phyloP scores from a whole-genome alignment of 2,888 invertebrate genomes.

The Zygaena filipendulae region DNA sequence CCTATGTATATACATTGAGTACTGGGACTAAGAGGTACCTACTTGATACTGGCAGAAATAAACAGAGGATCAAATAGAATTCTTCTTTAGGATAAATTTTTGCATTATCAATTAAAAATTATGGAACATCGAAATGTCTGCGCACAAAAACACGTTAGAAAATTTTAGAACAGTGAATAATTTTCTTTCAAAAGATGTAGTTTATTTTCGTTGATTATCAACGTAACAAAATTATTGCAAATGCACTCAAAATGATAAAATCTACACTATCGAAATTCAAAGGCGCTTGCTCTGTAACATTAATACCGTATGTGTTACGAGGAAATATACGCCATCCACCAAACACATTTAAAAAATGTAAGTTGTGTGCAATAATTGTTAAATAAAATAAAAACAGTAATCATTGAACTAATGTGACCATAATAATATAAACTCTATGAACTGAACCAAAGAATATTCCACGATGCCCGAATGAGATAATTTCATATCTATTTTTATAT shows the following conservation, averaged over 20 bases:
- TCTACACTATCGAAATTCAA: conserved; percentile 29
- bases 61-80: no score
- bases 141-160: not conserved
- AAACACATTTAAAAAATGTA: conserved; percentile 28
- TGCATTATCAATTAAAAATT: not conserved
- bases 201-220: conserved; percentile 39
- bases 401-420: not conserved
- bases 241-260: conserved; percentile 26
- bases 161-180: conserved; percentile 11
- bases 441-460: not conserved
- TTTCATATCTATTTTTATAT: no score
- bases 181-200: conserved; percentile 27
- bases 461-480: no score
- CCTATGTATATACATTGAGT: no score
- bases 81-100: conserved; percentile 1
- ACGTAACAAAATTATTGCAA: conserved; percentile 8
- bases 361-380: conserved; percentile 14
- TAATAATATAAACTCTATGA: not conserved
- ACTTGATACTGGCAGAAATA: conserved; percentile 21
- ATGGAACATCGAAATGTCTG: no score
- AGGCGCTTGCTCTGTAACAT: conserved; percentile 22
- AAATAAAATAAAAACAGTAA: not conserved
- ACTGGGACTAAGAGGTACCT: not conserved
- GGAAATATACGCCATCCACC: conserved; percentile 20
- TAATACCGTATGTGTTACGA: conserved; percentile 23